These are phyloP conservation scores for Adelognathus sp. DNA, from an alignment of 2,888 invertebrate genomes.

Conservation along the genomic window DNA sequence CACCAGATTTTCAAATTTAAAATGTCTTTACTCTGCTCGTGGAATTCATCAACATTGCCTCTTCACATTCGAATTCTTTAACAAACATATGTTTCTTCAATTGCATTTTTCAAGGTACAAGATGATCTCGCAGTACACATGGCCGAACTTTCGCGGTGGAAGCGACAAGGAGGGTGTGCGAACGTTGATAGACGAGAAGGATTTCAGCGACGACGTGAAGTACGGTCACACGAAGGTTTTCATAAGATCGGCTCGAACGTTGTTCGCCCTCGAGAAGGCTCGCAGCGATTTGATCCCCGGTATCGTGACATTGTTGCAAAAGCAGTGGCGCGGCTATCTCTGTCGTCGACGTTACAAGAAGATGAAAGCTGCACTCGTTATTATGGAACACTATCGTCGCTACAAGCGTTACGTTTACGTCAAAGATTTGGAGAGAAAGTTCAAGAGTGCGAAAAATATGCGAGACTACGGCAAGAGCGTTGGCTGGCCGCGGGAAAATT, in stretches of 20 bases:
- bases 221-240: constrained; percentile 98
- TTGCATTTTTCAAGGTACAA: constrained; percentile 89
- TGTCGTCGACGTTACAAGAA: constrained; percentile 91
- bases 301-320: constrained; percentile 96
- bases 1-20: too few relatives aligned
- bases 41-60: too few relatives aligned
- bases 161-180: constrained; percentile 91
- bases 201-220: constrained; percentile 91
- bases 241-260: constrained; percentile 94
- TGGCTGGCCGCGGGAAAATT: constrained; percentile 91
- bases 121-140: constrained; percentile 97
- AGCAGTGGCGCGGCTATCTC: constrained; percentile 93
- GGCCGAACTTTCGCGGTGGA: constrained; percentile 96
- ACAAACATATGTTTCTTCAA: not conserved
- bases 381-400: constrained; percentile 90
- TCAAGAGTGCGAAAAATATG: constrained; percentile 85
- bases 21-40: too few relatives aligned
- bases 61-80: too few relatives aligned
- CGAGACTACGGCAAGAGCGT: constrained; percentile 90
- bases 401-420: constrained; percentile 91
- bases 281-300: constrained; percentile 93
- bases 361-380: constrained; percentile 92
- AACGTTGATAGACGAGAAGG: constrained; percentile 91
- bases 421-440: constrained; percentile 84
- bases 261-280: constrained; percentile 92